A percentile compares a stretch with the other conserved stretches of the same genome.
Conservation (phyloP, 2,888 invertebrate species). For the Cataglyphis cursor region DNA sequence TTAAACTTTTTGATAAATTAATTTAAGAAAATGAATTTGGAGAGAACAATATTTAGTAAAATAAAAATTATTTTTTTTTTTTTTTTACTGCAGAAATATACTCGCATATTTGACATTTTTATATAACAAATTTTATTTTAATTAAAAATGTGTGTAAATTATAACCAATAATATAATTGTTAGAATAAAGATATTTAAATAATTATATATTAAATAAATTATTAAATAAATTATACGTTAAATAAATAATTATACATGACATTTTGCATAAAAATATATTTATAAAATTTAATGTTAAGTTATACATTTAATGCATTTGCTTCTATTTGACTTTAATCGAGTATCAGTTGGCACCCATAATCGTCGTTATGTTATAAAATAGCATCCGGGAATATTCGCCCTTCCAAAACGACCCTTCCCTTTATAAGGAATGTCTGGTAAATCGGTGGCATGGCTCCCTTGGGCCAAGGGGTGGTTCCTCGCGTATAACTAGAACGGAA, state of each 20-base stretch:
- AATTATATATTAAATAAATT: not conserved
- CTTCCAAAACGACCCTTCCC: slow-evolving; percentile 10
- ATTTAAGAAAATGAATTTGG: not conserved
- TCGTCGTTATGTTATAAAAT: slow-evolving; percentile 51
- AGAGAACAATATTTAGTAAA: not conserved
- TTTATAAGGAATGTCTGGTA: slow-evolving; percentile 41
- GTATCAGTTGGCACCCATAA: slow-evolving; percentile 38
- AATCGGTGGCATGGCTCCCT: slow-evolving; percentile 48
- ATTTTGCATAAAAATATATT: not conserved
- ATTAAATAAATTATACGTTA: not conserved
- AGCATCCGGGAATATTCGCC: slow-evolving; percentile 29
- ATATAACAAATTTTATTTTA: not conserved
- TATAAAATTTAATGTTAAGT: not conserved
- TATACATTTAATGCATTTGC: slow-evolving; percentile 3
- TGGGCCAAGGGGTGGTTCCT: slow-evolving; percentile 38
- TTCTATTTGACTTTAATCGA: slow-evolving; percentile 35
- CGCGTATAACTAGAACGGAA: slow-evolving; percentile 45
- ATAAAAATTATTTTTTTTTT: not conserved
- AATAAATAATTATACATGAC: not conserved
- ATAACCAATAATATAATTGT: not conserved
- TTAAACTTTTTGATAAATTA: not conserved
- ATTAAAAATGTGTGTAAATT: not conserved
- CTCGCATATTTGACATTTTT: not conserved
- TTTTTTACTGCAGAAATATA: not conserved
- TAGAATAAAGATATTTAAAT: not conserved